These are phyloP conservation scores for Buathra laborator DNA, from an alignment of 2,888 invertebrate species.

Conservation along the genomic window DNA sequence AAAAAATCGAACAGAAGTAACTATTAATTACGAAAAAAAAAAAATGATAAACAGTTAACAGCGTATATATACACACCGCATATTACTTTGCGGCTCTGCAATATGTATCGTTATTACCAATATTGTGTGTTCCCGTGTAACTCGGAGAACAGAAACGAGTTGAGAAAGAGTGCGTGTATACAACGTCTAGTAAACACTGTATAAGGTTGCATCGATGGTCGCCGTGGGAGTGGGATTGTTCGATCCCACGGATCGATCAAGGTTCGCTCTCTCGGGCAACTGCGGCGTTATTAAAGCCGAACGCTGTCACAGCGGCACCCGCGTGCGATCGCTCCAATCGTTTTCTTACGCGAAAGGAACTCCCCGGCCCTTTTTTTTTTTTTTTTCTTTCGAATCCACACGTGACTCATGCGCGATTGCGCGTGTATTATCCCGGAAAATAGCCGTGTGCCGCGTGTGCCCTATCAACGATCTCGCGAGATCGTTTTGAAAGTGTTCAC, in stretches of 20 bases:
- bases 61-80: too few species aligned
- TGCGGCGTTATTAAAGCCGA: slow-evolving; percentile 38
- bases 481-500: slow-evolving; percentile 45
- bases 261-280: slow-evolving; percentile 70
- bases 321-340: slow-evolving; percentile 22
- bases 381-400: slow-evolving; percentile 3
- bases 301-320: slow-evolving; percentile 51
- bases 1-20: too few species aligned
- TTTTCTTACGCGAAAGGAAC: slow-evolving; percentile 47
- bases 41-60: too few species aligned
- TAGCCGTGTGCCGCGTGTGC: slow-evolving; percentile 60
- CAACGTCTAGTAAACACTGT: slow-evolving; percentile 66
- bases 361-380: slow-evolving; percentile 48
- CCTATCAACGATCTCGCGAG: slow-evolving; percentile 36
- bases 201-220: slow-evolving; percentile 75
- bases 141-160: slow-evolving; percentile 43
- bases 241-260: slow-evolving; percentile 82
- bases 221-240: slow-evolving; percentile 80
- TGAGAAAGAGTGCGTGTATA: slow-evolving; percentile 36
- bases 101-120: background rate
- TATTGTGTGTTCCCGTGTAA: background rate
- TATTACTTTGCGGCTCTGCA: too few species aligned
- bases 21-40: too few species aligned
- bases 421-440: slow-evolving; percentile 29
- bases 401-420: slow-evolving; percentile 34